Base-by-base conservation (phyloP, 2,888 invertebrate genomes). In the Parapristionchus giblindavisi region DNA sequence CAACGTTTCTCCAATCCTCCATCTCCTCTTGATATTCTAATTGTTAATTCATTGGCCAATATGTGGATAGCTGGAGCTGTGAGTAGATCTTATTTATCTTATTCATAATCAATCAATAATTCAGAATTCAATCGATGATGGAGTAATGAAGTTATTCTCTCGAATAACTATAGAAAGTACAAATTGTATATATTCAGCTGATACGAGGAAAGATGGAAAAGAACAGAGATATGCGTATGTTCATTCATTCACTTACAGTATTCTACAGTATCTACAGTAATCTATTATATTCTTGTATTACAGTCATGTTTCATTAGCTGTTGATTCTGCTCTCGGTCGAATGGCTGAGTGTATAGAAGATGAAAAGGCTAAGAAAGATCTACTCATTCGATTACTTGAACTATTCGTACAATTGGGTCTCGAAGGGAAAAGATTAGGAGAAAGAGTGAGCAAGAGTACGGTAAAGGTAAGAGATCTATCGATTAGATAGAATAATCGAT, bases 111-210 rank as follows among this genome's bases (percentile, higher is more conserved):
- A 29, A 38, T 40, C 43, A 34, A 75, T 32, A 21, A 58, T 89
- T 65, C 87, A 91, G 91, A 88, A 89, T 1, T 89, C 91, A 83
- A 91, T 92, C 29, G 94, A 96, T 88, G 95, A 95, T 84, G 95
- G 95, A 88, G 95, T 99, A 79, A 96, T 99, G 96, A 92, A 94
- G 86, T 95, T 98, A 94, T 98, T 98, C 89, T 94, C 93, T 0
- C 93, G 94, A 89, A 95, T 97, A 85, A 95, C 95, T 0, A 93
- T 96, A 17, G 95, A 96, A 87, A 94, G 94, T 5, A 84, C 84
- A 52, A 87, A 83, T 76, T 79, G 84, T 38, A 78, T 87, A 24
- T 87, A 87, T 75, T 79, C 85, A 6, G 79, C 85, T 27, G 84
- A 79, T 21, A 32, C 65, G 63, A 60, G 78, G 54, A 75, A 66